Conservation (phyloP, 1,140 invertebrate genomes). For the Diplogasteroides magnus region DNA sequence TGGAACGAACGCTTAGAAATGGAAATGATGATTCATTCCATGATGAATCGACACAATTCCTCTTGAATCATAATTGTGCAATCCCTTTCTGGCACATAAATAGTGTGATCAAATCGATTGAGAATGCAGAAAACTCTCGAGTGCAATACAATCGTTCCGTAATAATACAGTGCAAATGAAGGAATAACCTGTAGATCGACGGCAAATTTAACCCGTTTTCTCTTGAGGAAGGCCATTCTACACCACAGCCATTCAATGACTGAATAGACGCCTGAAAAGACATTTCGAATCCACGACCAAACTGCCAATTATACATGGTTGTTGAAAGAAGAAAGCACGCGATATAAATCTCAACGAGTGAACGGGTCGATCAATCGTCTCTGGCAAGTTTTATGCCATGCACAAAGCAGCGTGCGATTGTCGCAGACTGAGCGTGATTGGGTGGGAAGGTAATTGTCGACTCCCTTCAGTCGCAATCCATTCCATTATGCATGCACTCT, state of each 20-base stretch:
- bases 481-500: too few species aligned
- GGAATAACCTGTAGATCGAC: conserved; percentile 24
- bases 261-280: conserved; percentile 15
- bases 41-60: background rate
- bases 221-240: conserved; percentile 29
- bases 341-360: too few species aligned
- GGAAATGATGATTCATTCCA: background rate
- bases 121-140: background rate
- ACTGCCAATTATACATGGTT: too few species aligned
- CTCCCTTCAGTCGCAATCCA: too few species aligned
- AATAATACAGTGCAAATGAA: background rate
- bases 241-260: conserved; percentile 25
- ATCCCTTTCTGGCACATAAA: background rate
- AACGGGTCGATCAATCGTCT: too few species aligned
- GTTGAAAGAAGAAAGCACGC: too few species aligned
- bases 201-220: conserved; percentile 25
- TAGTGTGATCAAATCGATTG: background rate
- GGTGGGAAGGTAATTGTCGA: too few species aligned
- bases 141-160: background rate
- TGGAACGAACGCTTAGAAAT: background rate
- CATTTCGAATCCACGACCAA: too few species aligned
- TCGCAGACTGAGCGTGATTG: too few species aligned
- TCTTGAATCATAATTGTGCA: background rate
- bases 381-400: too few species aligned
- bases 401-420: too few species aligned